These are phyloP conservation scores for Rhodeus uyekii DNA, from an alignment of 2,797 vertebrate genomes.

Conservation along the genomic window DNA sequence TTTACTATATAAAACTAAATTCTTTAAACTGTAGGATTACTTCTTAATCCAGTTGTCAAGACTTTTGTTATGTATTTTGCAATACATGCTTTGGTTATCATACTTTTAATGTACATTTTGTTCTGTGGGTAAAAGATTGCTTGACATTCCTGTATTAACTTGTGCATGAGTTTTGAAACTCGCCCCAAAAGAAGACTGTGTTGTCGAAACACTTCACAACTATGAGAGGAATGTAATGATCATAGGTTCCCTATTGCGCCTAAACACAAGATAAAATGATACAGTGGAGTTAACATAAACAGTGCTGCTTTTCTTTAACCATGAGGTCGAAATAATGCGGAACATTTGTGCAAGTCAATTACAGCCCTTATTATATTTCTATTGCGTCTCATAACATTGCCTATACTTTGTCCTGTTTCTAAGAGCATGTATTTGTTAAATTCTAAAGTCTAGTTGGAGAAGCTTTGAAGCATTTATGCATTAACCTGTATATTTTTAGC, in stretches of 20 bases:
- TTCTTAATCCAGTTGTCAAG: slow-evolving; percentile 4
- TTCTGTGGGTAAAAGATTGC: slow-evolving; percentile 6
- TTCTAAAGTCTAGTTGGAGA: slow-evolving; percentile 34
- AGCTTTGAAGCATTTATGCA: slow-evolving; percentile 18
- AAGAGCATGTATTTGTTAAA: not conserved
- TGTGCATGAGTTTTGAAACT: slow-evolving; percentile 57
- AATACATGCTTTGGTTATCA: too few relatives aligned
- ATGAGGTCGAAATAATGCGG: not conserved
- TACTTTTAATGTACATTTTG: slow-evolving; percentile 12
- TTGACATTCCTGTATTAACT: slow-evolving; percentile 63
- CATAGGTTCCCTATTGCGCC: slow-evolving; percentile 59
- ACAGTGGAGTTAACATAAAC: slow-evolving; percentile 17
- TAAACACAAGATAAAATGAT: slow-evolving; percentile 57
- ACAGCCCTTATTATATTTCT: not conserved
- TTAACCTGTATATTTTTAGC: slow-evolving; percentile 16
- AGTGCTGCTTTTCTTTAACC: not conserved
- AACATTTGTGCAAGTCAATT: not conserved
- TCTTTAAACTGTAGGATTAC: not conserved
- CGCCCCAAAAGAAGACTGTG: slow-evolving; percentile 43
- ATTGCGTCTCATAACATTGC: not conserved
- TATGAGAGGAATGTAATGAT: slow-evolving; percentile 75
- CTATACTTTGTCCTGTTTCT: not conserved
- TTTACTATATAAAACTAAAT: not conserved
- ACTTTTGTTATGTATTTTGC: not conserved
- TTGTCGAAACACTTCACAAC: slow-evolving; percentile 65